Evolutionary conservation across 2,113 vertebrate species (phyloP).

Genomic region (Theropithecus gelada): DNA sequence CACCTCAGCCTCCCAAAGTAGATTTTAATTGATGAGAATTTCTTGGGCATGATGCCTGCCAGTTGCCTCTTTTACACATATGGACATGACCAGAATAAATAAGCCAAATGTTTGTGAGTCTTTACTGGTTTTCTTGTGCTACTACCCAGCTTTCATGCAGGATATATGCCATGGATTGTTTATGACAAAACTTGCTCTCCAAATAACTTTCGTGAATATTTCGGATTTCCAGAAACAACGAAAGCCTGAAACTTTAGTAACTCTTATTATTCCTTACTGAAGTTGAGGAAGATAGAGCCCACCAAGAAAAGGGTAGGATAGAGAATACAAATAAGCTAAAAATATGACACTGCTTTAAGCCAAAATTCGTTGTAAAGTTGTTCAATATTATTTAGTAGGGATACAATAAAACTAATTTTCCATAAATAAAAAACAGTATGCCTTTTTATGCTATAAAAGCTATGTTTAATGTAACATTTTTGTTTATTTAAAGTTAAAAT

Average conservation of each 20-base stretch:
- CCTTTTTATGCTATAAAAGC: not conserved
- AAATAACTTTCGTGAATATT: slow-evolving; percentile 6
- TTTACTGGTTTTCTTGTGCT: not conserved
- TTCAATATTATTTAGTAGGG: not conserved
- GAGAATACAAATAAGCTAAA: not conserved
- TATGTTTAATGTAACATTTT: not conserved
- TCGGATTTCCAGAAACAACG: not conserved
- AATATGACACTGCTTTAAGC: not conserved
- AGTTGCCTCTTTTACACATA: not conserved
- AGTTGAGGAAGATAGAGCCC: not conserved
- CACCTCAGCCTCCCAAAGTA: no score
- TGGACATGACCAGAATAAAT: not conserved
- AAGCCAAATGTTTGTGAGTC: not conserved
- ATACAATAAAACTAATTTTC: not conserved
- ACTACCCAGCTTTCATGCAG: not conserved
- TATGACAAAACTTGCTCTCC: slow-evolving; percentile 6
- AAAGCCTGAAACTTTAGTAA: not conserved
- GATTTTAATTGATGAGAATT: not conserved
- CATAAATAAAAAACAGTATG: not conserved
- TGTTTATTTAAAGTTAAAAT: slow-evolving; percentile 22
- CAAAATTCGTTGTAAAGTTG: not conserved
- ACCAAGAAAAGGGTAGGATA: not conserved
- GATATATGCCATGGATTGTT: not conserved
- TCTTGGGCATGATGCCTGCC: not conserved
- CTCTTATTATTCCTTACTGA: not conserved